A percentile compares a stretch with the other conserved stretches of the same genome.
Conservation (phyloP, 2,113 vertebrate species). For the Myrmophylax atrothorax region DNA sequence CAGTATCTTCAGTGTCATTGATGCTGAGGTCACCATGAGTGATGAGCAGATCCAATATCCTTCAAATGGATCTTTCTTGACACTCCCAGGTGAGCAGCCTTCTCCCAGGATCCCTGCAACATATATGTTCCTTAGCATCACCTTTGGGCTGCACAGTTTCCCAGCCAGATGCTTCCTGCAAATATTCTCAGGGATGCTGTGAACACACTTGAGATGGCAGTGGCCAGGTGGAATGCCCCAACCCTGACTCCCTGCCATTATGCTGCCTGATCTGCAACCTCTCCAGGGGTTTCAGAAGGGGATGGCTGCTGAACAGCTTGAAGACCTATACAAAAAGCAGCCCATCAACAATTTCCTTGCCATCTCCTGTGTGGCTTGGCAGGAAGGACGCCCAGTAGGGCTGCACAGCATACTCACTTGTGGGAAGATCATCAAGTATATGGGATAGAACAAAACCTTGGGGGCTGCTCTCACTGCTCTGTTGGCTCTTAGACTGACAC, state of each 20-base stretch:
- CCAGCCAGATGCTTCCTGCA: neutral
- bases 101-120: neutral
- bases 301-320: fast-evolving
- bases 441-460: neutral
- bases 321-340: neutral
- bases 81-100: neutral
- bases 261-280: neutral
- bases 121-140: fast-evolving
- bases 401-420: neutral
- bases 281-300: neutral
- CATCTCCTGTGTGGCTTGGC: neutral
- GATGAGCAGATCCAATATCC: neutral
- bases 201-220: fast-evolving
- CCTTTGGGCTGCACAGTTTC: neutral
- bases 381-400: fast-evolving
- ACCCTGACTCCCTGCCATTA: neutral
- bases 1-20: neutral
- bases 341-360: neutral
- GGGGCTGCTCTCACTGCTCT: neutral
- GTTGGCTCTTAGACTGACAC: neutral
- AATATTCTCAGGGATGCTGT: neutral
- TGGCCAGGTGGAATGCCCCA: neutral
- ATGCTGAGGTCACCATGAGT: neutral
- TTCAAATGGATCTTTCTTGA: neutral
- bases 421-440: neutral